These are phyloP conservation scores for Dendrophyllia cribrosa DNA, from an alignment of 64 coral and sea anemone genomes.

Conservation along the genomic window DNA sequence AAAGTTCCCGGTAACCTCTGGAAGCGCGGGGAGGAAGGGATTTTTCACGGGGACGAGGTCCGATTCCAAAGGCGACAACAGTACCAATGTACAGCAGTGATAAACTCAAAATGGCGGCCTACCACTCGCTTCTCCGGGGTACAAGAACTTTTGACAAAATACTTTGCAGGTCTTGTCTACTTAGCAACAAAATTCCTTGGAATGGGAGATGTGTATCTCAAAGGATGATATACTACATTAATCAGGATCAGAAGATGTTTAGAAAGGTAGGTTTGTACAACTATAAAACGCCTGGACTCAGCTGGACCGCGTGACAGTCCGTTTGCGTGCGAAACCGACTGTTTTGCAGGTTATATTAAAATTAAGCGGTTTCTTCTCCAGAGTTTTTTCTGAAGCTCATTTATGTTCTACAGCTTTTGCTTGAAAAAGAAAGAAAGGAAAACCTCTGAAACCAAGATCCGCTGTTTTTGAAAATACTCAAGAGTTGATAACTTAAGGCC, in stretches of 20 bases:
- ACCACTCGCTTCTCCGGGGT: background rate
- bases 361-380: too few species aligned
- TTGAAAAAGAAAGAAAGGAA: too few species aligned
- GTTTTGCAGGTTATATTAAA: too few species aligned
- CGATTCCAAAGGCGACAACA: background rate
- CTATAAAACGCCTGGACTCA: background rate
- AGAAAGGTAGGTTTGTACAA: conserved; percentile 24
- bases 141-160: background rate
- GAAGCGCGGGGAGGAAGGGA: too few species aligned
- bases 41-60: background rate
- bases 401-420: too few species aligned
- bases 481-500: too few species aligned
- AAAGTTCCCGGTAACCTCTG: too few species aligned
- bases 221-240: background rate
- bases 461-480: too few species aligned
- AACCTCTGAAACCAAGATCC: too few species aligned
- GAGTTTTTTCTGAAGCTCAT: too few species aligned
- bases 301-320: too few species aligned
- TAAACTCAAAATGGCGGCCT: conserved; percentile 17
- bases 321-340: too few species aligned
- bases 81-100: conserved; percentile 9
- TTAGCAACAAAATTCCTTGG: background rate
- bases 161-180: background rate
- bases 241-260: background rate
- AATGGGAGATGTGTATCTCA: background rate